Percentiles rank a stretch among this genome's conserved stretches.
These are phyloP conservation scores for Procavia capensis DNA, from an alignment of 2,113 vertebrate genomes.

Conservation along the genomic window DNA sequence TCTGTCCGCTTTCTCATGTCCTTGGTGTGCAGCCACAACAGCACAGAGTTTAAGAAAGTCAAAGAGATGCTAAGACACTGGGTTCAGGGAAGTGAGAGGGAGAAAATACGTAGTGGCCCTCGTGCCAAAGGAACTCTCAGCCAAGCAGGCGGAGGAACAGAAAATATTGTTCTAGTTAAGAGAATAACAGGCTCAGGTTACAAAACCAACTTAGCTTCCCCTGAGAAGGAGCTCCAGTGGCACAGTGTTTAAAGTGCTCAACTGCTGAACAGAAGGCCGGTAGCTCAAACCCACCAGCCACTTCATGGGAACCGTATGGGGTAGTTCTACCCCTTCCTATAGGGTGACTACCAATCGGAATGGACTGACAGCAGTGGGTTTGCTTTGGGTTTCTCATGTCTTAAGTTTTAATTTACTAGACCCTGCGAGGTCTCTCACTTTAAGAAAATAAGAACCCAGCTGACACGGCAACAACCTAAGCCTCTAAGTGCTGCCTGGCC, in stretches of 20 bases:
- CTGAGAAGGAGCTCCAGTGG: background rate
- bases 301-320: too few species aligned
- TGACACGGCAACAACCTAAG: background rate
- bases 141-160: too few species aligned
- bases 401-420: background rate
- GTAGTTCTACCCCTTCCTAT: too few species aligned
- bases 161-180: background rate
- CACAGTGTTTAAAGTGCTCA: too few species aligned
- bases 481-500: background rate
- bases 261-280: too few species aligned
- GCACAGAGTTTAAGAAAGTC: background rate
- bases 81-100: background rate
- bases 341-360: too few species aligned
- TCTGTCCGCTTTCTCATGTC: background rate
- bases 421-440: background rate
- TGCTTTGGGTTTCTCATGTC: background rate
- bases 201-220: background rate
- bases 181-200: fast-evolving
- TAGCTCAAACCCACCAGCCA: too few species aligned
- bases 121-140: background rate
- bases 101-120: background rate
- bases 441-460: background rate
- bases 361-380: too few species aligned
- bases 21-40: background rate
- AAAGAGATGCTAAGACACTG: too few species aligned